phyloP scores from a whole-genome alignment of 2,797 vertebrate species.

The Morus bassanus region DNA sequence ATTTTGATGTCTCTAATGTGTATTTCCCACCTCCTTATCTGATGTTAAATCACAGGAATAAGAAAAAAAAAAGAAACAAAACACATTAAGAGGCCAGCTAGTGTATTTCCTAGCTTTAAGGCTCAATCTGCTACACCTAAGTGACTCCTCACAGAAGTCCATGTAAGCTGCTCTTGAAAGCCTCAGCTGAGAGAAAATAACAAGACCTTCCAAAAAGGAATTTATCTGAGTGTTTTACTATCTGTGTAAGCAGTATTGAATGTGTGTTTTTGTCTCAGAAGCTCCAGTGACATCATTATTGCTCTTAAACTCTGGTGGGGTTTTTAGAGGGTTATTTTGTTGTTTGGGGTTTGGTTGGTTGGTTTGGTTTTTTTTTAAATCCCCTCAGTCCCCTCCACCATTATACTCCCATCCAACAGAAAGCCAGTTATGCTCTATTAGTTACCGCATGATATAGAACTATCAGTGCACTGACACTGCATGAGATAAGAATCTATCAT shows the following conservation, averaged over 20 bases:
- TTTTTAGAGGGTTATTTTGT: too few relatives aligned
- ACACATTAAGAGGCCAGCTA: background rate
- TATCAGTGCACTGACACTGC: background rate
- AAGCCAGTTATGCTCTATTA: background rate
- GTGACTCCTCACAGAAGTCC: background rate
- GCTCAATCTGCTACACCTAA: background rate
- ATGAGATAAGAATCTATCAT: background rate
- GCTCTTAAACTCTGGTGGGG: accelerated
- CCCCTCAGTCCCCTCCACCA: background rate
- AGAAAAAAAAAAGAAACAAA: background rate
- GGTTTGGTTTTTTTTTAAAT: background rate
- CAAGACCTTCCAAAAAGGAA: background rate
- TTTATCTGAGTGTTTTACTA: background rate
- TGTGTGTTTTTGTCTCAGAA: background rate
- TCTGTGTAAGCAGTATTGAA: background rate
- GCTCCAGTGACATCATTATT: background rate
- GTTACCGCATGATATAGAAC: background rate
- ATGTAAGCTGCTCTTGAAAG: background rate
- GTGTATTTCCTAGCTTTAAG: background rate
- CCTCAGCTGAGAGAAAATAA: background rate
- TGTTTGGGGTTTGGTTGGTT: too few relatives aligned
- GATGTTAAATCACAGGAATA: background rate
- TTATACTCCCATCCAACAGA: background rate
- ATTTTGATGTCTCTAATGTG: background rate
- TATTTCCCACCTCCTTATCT: background rate